A percentile compares a stretch with the other conserved stretches of the same genome.
phyloP scores from a whole-genome alignment of 2,888 invertebrate species.

The Ochropacha duplaris region DNA sequence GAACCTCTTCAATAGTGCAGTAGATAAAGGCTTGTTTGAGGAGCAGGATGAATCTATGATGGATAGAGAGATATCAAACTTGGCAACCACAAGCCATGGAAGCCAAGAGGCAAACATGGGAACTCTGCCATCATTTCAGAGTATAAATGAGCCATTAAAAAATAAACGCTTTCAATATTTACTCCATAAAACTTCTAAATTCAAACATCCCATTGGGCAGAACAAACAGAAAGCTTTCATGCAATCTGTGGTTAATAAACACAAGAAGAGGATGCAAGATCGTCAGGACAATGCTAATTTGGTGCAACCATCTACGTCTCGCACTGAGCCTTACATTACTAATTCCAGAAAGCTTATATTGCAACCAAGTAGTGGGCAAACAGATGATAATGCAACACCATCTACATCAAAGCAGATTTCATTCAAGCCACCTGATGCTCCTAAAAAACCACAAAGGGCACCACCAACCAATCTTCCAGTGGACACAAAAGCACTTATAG shows the following conservation, averaged over 20 bases:
- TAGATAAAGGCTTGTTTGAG: constrained; percentile 75
- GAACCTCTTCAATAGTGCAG: constrained; percentile 76
- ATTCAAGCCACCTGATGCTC: constrained; percentile 66
- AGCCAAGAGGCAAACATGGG: constrained; percentile 63
- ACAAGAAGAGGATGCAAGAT: constrained; percentile 74
- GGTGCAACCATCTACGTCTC: constrained; percentile 72
- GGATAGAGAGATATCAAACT: constrained; percentile 77
- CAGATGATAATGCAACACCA: constrained; percentile 59
- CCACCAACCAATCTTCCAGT: constrained; percentile 65
- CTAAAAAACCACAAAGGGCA: constrained; percentile 62
- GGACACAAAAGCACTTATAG: constrained; percentile 90
- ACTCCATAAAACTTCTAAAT: constrained; percentile 78
- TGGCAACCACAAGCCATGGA: constrained; percentile 76
- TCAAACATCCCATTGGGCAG: constrained; percentile 76
- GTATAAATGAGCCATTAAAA: constrained; percentile 74
- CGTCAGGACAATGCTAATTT: constrained; percentile 52
- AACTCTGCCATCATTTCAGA: constrained; percentile 73
- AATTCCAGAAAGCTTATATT: constrained; percentile 65
- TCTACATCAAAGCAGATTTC: constrained; percentile 68
- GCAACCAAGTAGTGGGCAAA: constrained; percentile 58
- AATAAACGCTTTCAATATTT: constrained; percentile 79
- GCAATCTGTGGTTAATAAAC: constrained; percentile 79
- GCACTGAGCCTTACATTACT: constrained; percentile 65
- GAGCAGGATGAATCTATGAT: constrained; percentile 76
- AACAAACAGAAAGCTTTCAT: constrained; percentile 79